phyloP scores from a whole-genome alignment of 2,113 vertebrate species.

The Campylomormyrus tamandua region DNA sequence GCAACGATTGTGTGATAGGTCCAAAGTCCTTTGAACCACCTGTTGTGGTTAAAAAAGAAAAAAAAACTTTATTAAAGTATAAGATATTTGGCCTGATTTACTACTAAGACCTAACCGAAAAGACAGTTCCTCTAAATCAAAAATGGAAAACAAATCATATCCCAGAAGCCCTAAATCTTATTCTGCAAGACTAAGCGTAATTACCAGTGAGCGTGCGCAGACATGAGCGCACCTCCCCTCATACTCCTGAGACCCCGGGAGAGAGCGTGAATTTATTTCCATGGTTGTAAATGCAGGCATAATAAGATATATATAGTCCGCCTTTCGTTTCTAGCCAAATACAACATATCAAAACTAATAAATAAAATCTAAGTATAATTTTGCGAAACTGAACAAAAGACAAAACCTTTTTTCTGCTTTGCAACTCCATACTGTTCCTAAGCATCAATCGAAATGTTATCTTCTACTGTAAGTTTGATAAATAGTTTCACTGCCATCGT shows the following conservation, averaged over 20 bases:
- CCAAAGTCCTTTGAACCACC: background rate
- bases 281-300: background rate
- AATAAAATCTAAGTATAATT: background rate
- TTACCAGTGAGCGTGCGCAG: background rate
- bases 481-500: background rate
- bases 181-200: background rate
- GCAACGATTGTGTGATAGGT: background rate
- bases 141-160: background rate
- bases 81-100: background rate
- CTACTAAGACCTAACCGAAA: background rate
- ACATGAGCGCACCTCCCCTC: background rate
- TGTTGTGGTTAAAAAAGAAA: background rate
- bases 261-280: background rate
- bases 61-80: background rate
- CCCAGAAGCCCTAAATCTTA: background rate
- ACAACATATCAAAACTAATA: background rate
- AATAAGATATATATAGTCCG: background rate
- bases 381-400: background rate
- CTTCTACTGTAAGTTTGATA: background rate
- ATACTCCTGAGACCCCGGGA: background rate
- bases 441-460: background rate
- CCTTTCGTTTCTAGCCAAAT: background rate
- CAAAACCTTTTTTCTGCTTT: background rate
- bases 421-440: background rate
- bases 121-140: background rate